phyloP scores from a whole-genome alignment of 2,888 invertebrate genomes.

The Metallyticus violacea region DNA sequence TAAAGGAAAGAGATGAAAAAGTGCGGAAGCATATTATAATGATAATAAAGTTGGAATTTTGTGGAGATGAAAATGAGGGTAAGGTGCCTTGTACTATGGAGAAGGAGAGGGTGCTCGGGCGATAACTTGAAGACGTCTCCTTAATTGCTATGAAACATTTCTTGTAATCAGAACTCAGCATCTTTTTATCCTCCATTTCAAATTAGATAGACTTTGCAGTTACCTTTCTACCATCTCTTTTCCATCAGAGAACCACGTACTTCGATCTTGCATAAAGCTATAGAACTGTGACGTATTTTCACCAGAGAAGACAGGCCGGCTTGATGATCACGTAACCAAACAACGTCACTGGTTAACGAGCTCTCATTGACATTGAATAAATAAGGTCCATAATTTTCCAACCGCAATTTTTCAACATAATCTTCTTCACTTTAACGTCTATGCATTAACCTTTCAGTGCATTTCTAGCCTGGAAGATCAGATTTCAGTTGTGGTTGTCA shows the following conservation, averaged over 20 bases:
- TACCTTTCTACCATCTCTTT: background rate
- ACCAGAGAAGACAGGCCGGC: no score
- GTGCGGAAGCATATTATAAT: conserved; percentile 6
- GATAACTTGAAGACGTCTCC: conserved; percentile 19
- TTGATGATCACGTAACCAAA: no score
- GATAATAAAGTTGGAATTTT: conserved; percentile 12
- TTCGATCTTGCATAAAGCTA: background rate
- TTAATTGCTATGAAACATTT: conserved; percentile 20
- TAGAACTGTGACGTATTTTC: no score
- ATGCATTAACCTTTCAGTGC: no score
- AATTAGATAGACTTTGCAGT: background rate
- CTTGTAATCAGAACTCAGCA: conserved; percentile 18
- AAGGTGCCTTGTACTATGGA: background rate
- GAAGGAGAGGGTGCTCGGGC: background rate
- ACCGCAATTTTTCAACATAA: no score
- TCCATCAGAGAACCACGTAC: background rate
- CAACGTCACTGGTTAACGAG: no score
- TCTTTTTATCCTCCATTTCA: background rate
- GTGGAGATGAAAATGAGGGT: background rate
- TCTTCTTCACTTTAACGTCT: no score
- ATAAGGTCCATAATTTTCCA: no score
- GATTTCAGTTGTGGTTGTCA: no score
- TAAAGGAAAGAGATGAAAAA: background rate
- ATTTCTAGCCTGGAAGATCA: no score
- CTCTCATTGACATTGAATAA: no score